Conservation (phyloP, 2,888 invertebrate species). For the Sthenelais limicola region DNA sequence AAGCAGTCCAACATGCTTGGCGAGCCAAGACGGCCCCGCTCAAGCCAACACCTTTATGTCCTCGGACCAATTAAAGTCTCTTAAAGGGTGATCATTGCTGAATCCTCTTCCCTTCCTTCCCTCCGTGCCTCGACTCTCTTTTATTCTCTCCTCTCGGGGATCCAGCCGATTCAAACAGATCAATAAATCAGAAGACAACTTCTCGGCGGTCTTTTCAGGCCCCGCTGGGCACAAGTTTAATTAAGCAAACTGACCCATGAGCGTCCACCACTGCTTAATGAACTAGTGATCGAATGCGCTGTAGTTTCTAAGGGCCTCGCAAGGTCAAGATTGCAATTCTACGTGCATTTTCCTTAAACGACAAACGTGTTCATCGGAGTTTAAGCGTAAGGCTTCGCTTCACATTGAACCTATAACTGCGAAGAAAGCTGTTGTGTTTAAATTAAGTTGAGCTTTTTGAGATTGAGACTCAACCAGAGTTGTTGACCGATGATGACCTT, state of each 20-base stretch:
- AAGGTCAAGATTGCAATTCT: too few species aligned
- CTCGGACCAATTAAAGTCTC: slow-evolving; percentile 17
- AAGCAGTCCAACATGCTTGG: too few species aligned
- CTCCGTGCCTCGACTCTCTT: background rate
- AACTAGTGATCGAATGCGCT: background rate
- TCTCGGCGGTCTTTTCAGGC: slow-evolving; percentile 1
- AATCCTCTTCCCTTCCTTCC: slow-evolving; percentile 6
- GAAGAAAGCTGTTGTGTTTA: too few species aligned
- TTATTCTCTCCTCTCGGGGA: background rate
- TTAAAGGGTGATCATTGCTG: slow-evolving; percentile 5
- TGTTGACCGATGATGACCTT: too few species aligned
- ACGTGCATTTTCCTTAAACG: too few species aligned
- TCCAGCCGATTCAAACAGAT: slow-evolving; percentile 13
- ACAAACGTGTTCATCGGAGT: too few species aligned
- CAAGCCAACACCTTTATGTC: background rate
- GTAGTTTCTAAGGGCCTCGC: too few species aligned
- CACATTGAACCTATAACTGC: too few species aligned
- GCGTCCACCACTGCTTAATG: slow-evolving; percentile 1
- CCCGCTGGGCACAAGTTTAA: slow-evolving; percentile 15
- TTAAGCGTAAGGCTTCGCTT: too few species aligned
- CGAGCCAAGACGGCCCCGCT: background rate
- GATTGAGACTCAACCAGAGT: too few species aligned
- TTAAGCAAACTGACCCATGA: slow-evolving; percentile 27
- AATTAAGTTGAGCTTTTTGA: too few species aligned
- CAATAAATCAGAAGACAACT: background rate